phyloP scores from a whole-genome alignment of 2,888 invertebrate species.

The Rhogogaster chlorosoma region DNA sequence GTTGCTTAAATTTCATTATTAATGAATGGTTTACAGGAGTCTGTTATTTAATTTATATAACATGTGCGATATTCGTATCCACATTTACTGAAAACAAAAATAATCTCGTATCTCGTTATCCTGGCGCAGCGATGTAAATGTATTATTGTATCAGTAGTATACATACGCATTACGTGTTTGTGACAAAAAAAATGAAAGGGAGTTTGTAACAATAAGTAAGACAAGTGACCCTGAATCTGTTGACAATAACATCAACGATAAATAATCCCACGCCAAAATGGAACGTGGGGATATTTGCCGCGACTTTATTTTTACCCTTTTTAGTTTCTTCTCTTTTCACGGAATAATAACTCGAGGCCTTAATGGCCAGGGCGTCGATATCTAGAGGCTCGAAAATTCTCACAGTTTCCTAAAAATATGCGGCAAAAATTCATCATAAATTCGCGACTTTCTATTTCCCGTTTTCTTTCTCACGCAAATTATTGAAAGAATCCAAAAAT shows the following conservation, averaged over 20 bases:
- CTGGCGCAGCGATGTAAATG: not conserved
- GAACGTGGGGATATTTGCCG: constrained; percentile 75
- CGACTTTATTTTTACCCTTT: constrained; percentile 28
- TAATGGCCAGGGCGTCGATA: not conserved
- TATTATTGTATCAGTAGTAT: not conserved
- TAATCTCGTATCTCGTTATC: constrained; percentile 6
- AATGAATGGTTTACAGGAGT: not conserved
- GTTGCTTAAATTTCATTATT: not conserved
- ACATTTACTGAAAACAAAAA: not conserved
- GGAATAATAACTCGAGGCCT: not conserved
- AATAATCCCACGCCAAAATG: constrained; percentile 68
- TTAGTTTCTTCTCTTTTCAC: constrained; percentile 25
- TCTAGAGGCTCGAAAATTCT: not conserved
- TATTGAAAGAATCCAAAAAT: not conserved
- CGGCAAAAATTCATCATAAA: not conserved
- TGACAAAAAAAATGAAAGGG: constrained; percentile 31
- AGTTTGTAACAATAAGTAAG: not conserved
- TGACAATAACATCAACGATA: constrained; percentile 41
- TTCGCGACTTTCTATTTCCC: not conserved
- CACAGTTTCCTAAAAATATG: not conserved
- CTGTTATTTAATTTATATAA: too few relatives aligned
- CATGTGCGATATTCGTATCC: too few relatives aligned
- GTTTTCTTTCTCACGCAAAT: not conserved
- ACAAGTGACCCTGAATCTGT: constrained; percentile 49
- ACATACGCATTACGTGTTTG: constrained; percentile 28